Evolutionary conservation across 2,888 invertebrate species (phyloP), one percentile per base, ranked within the genome.

Genomic region (Chrysolina oricalcia): DNA sequence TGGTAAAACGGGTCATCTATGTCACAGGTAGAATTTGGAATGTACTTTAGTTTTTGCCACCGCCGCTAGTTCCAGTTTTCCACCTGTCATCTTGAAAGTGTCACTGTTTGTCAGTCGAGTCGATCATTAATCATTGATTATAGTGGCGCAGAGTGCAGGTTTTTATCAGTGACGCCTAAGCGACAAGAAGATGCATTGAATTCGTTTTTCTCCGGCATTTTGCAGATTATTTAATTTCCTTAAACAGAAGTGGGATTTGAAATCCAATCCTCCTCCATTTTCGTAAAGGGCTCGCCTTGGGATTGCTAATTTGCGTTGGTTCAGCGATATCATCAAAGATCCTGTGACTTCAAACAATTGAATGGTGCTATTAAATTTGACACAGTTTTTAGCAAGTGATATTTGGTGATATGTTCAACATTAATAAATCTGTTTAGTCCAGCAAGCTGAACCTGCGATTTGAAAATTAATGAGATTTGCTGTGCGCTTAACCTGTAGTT

Each of bases 61-160:
- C 50, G 64, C 77, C 72, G 74, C 72, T 46, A 70, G 74, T 72
- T 66, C 73, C 73, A 73, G 73, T 79, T 79, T 77, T 79, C 79
- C 85, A 85, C 85, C 86, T 86, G 86, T 83, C 82, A 82, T 81
- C 82, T 80, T 76, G 77, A 70, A 79, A 82, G 79, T 83, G 83
- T 83, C 82, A 81, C 80, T 75, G 68, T 43, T n/a, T 71, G 81
- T 81, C 80, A 79, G 81, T 80, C 78, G 79, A 82, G 81, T 83
- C 85, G 85, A 87, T 87, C 85, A 87, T 87, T 87, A 87, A 87
- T 87, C 87, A 87, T 87, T 87, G 87, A 88, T 87, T 87, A 85
- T 84, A 83, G 83, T 81, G 74, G 79, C 75, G 76, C 74, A 81
- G 73, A 75, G 80, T 78, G 71, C 72, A 77, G 74, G 71, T 72